phyloP scores from a whole-genome alignment of 1,140 invertebrate species.

The Trichomalopsis sarcophagae region DNA sequence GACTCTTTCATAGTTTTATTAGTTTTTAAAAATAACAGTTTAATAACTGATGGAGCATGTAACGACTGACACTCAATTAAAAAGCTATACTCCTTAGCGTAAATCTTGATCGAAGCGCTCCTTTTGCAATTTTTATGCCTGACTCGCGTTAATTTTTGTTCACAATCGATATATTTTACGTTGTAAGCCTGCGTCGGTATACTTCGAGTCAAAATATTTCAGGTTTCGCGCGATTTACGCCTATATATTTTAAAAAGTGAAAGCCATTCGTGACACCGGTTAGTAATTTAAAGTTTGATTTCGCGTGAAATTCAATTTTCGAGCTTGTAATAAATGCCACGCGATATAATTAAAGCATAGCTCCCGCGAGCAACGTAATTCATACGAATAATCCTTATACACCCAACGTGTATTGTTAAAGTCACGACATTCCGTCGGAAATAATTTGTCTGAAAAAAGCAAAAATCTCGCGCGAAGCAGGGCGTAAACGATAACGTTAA shows the following conservation, averaged over 20 bases:
- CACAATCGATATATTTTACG: neutral
- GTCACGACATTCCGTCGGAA: too few species aligned
- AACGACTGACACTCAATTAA: too few species aligned
- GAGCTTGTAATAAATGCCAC: too few species aligned
- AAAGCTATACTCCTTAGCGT: neutral
- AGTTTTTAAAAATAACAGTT: neutral
- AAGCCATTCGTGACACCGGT: neutral
- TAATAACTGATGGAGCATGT: neutral
- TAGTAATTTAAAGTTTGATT: neutral
- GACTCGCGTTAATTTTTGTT: neutral
- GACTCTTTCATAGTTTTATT: too few species aligned
- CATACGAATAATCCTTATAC: too few species aligned
- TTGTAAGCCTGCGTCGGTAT: neutral
- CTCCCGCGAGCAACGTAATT: too few species aligned
- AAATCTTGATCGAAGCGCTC: neutral
- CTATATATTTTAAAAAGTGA: neutral
- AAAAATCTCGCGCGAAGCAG: neutral
- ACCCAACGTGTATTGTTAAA: too few species aligned
- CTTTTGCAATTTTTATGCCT: neutral
- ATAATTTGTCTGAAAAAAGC: too few species aligned
- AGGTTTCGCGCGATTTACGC: neutral
- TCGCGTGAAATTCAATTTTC: too few species aligned
- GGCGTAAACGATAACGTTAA: constrained; percentile 17
- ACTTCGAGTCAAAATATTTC: neutral
- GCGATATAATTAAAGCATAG: too few species aligned